A percentile compares a stretch with the other conserved stretches of the same genome.
Conservation (phyloP, 2,888 invertebrate genomes). For the Lepeophtheirus nordmannii region DNA sequence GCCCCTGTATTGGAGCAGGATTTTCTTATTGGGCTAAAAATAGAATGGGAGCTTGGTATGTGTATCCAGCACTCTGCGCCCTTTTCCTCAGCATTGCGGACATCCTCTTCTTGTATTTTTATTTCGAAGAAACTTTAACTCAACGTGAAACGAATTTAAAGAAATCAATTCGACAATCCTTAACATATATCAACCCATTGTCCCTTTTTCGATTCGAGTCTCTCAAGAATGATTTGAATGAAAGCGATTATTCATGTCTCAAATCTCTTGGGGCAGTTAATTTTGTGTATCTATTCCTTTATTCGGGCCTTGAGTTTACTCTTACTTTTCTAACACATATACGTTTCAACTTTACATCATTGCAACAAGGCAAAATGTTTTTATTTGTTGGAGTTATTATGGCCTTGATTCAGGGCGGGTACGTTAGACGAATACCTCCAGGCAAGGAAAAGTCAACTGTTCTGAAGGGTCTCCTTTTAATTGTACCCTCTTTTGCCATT, state of each 20-base stretch:
- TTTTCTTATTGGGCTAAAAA: conserved; percentile 52
- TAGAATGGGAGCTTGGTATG: conserved; percentile 37
- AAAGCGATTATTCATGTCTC: conserved; percentile 12
- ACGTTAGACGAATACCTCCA: conserved; percentile 56
- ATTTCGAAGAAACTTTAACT: conserved; percentile 75
- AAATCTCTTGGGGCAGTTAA: conserved; percentile 51
- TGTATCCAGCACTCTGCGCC: conserved; percentile 44
- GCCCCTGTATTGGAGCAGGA: conserved; percentile 82
- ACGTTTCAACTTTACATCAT: conserved; percentile 71
- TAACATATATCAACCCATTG: conserved; percentile 25
- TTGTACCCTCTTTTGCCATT: conserved; percentile 68
- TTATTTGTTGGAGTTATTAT: conserved; percentile 79
- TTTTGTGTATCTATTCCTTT: conserved; percentile 81
- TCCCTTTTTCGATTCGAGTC: conserved; percentile 24
- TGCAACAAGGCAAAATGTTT: conserved; percentile 97
- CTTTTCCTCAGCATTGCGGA: conserved; percentile 60
- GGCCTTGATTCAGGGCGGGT: conserved; percentile 76
- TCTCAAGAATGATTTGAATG: background rate
- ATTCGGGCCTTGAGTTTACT: conserved; percentile 93
- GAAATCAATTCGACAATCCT: conserved; percentile 18
- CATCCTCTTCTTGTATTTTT: conserved; percentile 52
- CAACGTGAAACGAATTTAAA: conserved; percentile 38
- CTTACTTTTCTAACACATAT: conserved; percentile 89
- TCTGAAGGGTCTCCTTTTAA: conserved; percentile 54
- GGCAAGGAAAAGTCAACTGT: conserved; percentile 55